A percentile compares a stretch with the other conserved stretches of the same genome.
These are phyloP conservation scores for Pterois miles DNA, from an alignment of 2,797 vertebrate genomes.

Conservation along the genomic window DNA sequence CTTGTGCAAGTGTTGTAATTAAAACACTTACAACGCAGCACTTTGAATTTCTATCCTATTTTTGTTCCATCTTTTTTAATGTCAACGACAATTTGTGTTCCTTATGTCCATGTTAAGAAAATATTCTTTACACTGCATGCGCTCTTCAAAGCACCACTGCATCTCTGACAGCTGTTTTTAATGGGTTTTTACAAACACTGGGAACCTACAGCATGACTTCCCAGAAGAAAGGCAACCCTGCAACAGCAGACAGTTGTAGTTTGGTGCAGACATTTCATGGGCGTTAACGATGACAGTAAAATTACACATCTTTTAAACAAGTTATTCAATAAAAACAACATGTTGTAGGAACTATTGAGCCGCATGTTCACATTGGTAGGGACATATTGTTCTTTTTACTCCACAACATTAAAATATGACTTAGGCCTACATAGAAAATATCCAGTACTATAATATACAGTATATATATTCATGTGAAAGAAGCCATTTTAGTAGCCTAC, in stretches of 20 bases:
- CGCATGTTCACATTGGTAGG: background rate
- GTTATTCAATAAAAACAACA: background rate
- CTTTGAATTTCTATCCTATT: background rate
- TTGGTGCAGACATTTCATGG: constrained; percentile 2
- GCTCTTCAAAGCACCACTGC: constrained; percentile 22
- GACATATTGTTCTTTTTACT: background rate
- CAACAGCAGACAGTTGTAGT: constrained; percentile 4
- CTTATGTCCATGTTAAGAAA: background rate
- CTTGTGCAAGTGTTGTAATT: background rate
- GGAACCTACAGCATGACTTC: constrained; percentile 16
- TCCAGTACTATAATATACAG: background rate
- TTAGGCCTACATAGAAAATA: background rate
- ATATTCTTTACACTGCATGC: background rate
- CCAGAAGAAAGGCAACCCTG: constrained; percentile 17
- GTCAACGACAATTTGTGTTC: background rate
- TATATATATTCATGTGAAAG: background rate
- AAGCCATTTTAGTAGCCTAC: background rate
- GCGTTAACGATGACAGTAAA: constrained; percentile 19
- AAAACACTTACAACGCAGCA: background rate
- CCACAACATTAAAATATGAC: background rate
- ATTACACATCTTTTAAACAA: constrained; percentile 9
- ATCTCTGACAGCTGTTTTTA: constrained; percentile 45
- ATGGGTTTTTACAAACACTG: constrained; percentile 35
- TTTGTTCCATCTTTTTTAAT: background rate
- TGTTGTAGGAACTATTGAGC: background rate